A percentile compares a stretch with the other conserved stretches of the same genome.
Evolutionary conservation across 2,797 vertebrate species (phyloP).

Genomic region (Cirrhinus molitorella): DNA sequence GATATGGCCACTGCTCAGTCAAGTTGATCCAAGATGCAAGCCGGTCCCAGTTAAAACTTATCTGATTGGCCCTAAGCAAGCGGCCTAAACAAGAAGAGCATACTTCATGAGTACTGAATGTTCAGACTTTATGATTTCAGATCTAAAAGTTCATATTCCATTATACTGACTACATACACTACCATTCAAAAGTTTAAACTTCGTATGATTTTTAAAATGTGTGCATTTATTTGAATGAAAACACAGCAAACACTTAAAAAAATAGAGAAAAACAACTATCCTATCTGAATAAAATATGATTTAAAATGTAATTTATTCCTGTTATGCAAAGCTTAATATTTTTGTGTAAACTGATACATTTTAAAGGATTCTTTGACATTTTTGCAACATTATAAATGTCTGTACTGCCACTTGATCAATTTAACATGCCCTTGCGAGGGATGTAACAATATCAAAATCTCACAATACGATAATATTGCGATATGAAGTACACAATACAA

Average conservation of each 20-base stretch:
- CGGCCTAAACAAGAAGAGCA: conserved; percentile 77
- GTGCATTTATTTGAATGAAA: background rate
- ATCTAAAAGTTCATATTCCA: background rate
- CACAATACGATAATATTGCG: too few relatives aligned
- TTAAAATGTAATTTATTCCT: background rate
- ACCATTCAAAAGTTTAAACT: background rate
- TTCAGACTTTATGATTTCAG: background rate
- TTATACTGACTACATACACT: background rate
- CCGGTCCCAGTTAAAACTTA: conserved; percentile 95
- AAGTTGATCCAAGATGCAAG: conserved; percentile 98
- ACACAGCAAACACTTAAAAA: background rate
- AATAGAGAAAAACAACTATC: background rate
- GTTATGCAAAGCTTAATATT: background rate
- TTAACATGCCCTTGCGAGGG: background rate
- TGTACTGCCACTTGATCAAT: background rate
- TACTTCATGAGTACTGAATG: background rate
- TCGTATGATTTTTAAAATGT: background rate
- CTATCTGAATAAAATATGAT: too few relatives aligned
- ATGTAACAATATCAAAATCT: too few relatives aligned
- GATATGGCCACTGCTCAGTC: conserved; percentile 97
- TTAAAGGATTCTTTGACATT: background rate
- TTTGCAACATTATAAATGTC: background rate
- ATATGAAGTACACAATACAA: too few relatives aligned
- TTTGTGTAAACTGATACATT: background rate
- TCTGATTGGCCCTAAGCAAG: conserved; percentile 96